These are phyloP conservation scores for Leiothrix lutea DNA, from an alignment of 2,113 vertebrate genomes.

Conservation along the genomic window DNA sequence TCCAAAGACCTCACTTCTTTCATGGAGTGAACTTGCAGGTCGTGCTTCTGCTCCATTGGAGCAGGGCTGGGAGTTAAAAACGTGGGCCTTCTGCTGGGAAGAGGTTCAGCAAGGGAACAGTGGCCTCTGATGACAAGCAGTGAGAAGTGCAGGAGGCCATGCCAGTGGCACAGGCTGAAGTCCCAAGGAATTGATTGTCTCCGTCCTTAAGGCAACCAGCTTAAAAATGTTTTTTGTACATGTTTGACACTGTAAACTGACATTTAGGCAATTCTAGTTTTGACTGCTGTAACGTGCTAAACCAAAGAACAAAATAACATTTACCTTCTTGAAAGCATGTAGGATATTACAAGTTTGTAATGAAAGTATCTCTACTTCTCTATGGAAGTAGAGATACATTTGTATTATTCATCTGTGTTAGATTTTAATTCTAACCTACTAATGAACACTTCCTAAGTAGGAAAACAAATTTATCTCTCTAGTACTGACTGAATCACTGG, in stretches of 20 bases:
- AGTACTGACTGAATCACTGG: background rate
- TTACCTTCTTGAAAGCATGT: background rate
- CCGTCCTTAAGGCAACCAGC: background rate
- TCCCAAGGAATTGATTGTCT: background rate
- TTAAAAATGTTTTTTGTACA: background rate
- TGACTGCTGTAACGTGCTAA: background rate
- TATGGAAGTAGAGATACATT: background rate
- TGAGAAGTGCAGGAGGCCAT: conserved; percentile 19
- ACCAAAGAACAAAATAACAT: background rate
- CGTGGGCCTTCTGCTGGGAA: background rate
- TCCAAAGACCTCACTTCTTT: background rate
- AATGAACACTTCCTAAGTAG: background rate
- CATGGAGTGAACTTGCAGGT: background rate
- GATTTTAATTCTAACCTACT: background rate
- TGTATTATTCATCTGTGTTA: background rate
- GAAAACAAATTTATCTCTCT: background rate
- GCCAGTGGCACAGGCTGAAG: accelerated
- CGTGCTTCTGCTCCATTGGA: background rate
- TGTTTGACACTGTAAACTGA: background rate
- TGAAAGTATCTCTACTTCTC: no score
- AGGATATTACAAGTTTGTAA: no score
- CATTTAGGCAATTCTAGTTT: background rate
- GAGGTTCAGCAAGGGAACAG: conserved; percentile 22
- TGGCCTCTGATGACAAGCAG: conserved; percentile 54
- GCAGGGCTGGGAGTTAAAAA: background rate